Evolutionary conservation across 2,113 vertebrate genomes (phyloP).

Genomic region (Silurus meridionalis): DNA sequence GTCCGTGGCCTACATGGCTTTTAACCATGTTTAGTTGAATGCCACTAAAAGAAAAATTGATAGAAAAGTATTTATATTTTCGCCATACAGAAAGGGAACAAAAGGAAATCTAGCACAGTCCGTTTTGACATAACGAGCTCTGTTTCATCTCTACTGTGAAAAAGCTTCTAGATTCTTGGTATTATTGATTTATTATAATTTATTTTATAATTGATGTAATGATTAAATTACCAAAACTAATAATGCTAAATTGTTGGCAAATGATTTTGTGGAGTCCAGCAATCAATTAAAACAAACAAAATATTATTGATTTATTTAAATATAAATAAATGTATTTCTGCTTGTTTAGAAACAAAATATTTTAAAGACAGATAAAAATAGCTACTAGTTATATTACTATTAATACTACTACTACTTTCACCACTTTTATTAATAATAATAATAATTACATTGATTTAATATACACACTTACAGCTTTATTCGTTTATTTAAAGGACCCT

Average conservation of each 20-base stretch:
- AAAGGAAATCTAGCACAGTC: conserved; percentile 64
- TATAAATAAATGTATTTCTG: neutral
- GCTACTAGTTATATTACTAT: too few species aligned
- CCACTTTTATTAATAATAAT: neutral
- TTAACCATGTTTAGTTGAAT: conserved; percentile 8
- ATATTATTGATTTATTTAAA: neutral
- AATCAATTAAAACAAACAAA: neutral
- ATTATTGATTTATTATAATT: neutral
- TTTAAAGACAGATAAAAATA: too few species aligned
- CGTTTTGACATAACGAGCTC: conserved; percentile 58
- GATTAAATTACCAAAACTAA: neutral
- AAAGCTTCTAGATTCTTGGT: neutral
- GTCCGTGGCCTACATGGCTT: conserved; percentile 17
- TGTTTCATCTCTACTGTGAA: conserved; percentile 56
- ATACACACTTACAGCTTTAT: neutral
- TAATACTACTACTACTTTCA: neutral
- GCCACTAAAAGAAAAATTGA: conserved; percentile 29
- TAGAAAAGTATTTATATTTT: neutral
- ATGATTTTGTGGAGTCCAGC: neutral
- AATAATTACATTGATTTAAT: neutral
- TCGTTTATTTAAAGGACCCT: neutral
- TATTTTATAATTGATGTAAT: neutral
- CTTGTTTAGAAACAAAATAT: neutral
- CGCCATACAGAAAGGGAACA: conserved; percentile 46
- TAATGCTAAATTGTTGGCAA: neutral